Conservation (phyloP, 2,797 vertebrate species). For the Argyrosomus regius region DNA sequence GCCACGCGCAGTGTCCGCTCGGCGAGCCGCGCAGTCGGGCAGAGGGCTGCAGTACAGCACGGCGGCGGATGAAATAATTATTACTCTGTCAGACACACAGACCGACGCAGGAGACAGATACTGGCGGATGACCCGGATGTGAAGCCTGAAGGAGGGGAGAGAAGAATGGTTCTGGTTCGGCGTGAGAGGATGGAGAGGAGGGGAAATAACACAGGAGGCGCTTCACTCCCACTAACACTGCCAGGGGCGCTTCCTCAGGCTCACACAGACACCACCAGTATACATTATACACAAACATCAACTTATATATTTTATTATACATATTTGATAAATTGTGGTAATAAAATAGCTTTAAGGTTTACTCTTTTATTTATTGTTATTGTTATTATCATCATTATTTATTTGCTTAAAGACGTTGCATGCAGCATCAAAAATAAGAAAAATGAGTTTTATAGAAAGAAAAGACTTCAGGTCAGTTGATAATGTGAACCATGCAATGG, state of each 20-base stretch:
- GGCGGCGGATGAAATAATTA: constrained; percentile 70
- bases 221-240: constrained; percentile 69
- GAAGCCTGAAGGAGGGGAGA: constrained; percentile 86
- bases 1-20: constrained; percentile 76
- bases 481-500: neutral
- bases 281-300: constrained; percentile 4
- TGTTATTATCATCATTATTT: too few relatives aligned
- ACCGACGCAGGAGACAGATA: constrained; percentile 74
- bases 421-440: neutral
- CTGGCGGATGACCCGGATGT: constrained; percentile 89
- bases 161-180: constrained; percentile 85
- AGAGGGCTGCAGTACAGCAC: constrained; percentile 77
- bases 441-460: neutral
- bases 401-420: neutral
- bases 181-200: constrained; percentile 81
- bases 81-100: constrained; percentile 75
- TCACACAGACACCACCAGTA: constrained; percentile 39
- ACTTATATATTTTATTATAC: neutral
- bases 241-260: constrained; percentile 73
- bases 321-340: too few relatives aligned
- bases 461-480: neutral
- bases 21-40: constrained; percentile 73
- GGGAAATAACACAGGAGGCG: constrained; percentile 70
- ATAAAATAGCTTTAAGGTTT: neutral
- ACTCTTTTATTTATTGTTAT: neutral